Conservation (phyloP, 2,113 vertebrate genomes). For the Vombatus ursinus region DNA sequence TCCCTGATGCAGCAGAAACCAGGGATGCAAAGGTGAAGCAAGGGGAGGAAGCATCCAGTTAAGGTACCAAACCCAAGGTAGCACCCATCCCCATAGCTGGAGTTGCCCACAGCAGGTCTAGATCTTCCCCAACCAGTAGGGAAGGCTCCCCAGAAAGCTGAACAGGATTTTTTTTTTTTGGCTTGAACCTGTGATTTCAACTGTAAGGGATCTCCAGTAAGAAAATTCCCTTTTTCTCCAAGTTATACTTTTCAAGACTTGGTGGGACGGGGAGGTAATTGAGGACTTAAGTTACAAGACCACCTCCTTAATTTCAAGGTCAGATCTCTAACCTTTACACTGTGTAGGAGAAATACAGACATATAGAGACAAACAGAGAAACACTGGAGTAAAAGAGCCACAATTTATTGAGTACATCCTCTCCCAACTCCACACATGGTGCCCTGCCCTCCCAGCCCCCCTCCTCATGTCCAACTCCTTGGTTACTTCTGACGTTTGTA, state of each 20-base stretch:
- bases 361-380: neutral
- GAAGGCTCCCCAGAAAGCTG: neutral
- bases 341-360: neutral
- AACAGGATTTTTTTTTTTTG: neutral
- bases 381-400: neutral
- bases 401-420: conserved; percentile 63
- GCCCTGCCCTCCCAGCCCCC: neutral
- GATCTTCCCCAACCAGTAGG: neutral
- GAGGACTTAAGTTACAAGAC: neutral
- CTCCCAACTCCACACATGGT: neutral
- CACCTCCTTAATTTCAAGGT: neutral
- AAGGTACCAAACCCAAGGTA: neutral
- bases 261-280: too few relatives aligned
- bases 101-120: too few relatives aligned
- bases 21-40: neutral
- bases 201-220: neutral
- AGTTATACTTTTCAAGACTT: neutral
- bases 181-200: neutral
- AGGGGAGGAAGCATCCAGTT: neutral
- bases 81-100: too few relatives aligned
- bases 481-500: conserved; percentile 94
- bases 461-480: accelerated
- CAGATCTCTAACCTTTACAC: neutral
- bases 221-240: neutral
- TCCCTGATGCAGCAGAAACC: neutral